Conservation (phyloP, 2,888 invertebrate genomes). For the Exephanes ischioxanthus region DNA sequence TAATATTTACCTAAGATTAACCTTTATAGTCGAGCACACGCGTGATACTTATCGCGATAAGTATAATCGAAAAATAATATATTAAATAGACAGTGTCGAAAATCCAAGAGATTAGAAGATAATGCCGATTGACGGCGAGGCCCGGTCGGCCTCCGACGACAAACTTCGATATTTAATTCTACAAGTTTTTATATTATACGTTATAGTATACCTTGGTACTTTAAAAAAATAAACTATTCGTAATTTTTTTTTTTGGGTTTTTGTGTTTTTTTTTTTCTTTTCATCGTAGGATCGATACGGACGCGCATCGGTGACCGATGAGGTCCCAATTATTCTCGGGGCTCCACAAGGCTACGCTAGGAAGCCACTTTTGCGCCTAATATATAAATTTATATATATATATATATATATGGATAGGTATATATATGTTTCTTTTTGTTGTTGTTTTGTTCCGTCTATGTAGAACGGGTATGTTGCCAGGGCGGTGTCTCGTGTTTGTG, state of each 20-base stretch:
- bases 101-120: not conserved
- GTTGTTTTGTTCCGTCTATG: not conserved
- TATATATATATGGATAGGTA: not conserved
- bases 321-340: constrained; percentile 9
- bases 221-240: constrained; percentile 54
- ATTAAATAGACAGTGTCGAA: not conserved
- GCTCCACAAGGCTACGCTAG: constrained; percentile 26
- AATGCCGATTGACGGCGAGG: not conserved
- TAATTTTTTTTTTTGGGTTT: constrained; percentile 24
- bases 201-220: constrained; percentile 24
- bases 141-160: too few relatives aligned
- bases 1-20: not conserved
- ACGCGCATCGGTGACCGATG: not conserved
- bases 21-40: not conserved
- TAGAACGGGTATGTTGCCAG: not conserved
- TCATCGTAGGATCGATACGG: constrained; percentile 23
- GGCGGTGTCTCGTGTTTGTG: not conserved
- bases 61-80: not conserved
- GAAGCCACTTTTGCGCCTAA: not conserved
- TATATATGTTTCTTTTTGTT: too few relatives aligned
- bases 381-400: not conserved
- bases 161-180: too few relatives aligned
- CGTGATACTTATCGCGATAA: not conserved
- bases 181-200: too few relatives aligned
- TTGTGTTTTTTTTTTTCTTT: not conserved